Conservation (phyloP, 2,888 invertebrate genomes). For the Linnaemya vulpina region DNA sequence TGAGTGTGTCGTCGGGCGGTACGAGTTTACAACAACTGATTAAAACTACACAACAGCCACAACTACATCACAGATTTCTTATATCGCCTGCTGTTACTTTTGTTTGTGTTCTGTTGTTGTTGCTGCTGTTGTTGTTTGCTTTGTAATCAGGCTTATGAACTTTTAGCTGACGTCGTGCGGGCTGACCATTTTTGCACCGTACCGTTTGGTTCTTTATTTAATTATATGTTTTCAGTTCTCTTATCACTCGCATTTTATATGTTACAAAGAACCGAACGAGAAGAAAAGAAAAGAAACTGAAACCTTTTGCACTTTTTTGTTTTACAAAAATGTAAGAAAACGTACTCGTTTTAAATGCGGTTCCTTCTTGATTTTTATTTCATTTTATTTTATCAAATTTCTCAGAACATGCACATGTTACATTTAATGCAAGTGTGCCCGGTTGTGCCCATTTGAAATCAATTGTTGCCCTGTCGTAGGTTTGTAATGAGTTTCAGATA, state of each 20-base stretch:
- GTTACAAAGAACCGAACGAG: slow-evolving; percentile 28
- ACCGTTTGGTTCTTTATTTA: slow-evolving; percentile 33
- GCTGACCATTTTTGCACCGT: slow-evolving; percentile 46
- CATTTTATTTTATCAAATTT: slow-evolving; percentile 45
- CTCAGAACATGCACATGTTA: slow-evolving; percentile 46
- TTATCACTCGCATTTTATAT: slow-evolving; percentile 62
- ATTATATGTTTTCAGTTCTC: slow-evolving; percentile 39
- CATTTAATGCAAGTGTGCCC: slow-evolving; percentile 1
- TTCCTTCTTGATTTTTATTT: not conserved
- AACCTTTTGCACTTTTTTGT: slow-evolving; percentile 64
- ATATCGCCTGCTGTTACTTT: slow-evolving; percentile 36
- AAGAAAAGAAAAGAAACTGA: no score
- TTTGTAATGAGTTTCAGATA: slow-evolving; percentile 58
- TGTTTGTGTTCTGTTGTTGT: not conserved
- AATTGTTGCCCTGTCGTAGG: slow-evolving; percentile 52
- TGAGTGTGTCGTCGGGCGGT: slow-evolving; percentile 41
- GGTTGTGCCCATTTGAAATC: slow-evolving; percentile 17
- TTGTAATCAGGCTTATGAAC: slow-evolving; percentile 53
- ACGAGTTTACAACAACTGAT: slow-evolving; percentile 63
- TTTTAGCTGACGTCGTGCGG: slow-evolving; percentile 66
- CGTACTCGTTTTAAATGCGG: not conserved
- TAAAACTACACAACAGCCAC: slow-evolving; percentile 48
- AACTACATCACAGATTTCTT: slow-evolving; percentile 19
- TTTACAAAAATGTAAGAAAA: slow-evolving; percentile 17
- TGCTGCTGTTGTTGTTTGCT: not conserved